A percentile compares a stretch with the other conserved stretches of the same genome.
These are phyloP conservation scores for Chunga burmeisteri DNA, from an alignment of 2,113 vertebrate genomes.

Conservation along the genomic window DNA sequence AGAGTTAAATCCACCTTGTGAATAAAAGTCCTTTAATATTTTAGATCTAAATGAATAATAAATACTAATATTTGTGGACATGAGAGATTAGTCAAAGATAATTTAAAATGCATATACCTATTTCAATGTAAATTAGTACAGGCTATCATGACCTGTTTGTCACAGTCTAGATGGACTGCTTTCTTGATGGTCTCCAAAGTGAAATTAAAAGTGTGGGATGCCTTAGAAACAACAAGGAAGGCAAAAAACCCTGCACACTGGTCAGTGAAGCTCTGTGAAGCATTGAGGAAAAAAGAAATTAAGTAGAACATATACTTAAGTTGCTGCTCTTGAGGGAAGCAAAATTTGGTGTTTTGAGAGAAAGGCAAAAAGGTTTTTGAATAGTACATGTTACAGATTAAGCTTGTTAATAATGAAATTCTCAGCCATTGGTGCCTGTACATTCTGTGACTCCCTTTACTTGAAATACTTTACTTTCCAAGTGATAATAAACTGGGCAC, in stretches of 20 bases:
- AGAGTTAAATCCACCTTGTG: background rate
- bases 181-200: background rate
- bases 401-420: background rate
- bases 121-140: background rate
- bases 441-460: background rate
- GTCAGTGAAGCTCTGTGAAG: background rate
- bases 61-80: background rate
- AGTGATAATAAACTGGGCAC: background rate
- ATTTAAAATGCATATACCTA: background rate
- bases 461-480: background rate
- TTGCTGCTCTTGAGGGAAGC: background rate
- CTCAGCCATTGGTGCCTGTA: background rate
- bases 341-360: background rate
- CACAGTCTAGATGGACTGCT: background rate
- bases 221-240: background rate
- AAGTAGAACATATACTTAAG: background rate
- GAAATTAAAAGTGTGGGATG: background rate
- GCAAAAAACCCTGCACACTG: background rate
- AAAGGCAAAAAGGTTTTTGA: background rate
- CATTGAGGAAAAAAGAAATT: background rate
- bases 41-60: background rate
- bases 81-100: background rate
- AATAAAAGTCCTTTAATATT: background rate
- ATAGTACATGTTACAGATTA: background rate
- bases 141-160: background rate